Percentiles rank a stretch among this genome's conserved stretches.
These are phyloP conservation scores for Cecidostiba fungosa DNA, from an alignment of 2,888 invertebrate genomes.

Conservation along the genomic window DNA sequence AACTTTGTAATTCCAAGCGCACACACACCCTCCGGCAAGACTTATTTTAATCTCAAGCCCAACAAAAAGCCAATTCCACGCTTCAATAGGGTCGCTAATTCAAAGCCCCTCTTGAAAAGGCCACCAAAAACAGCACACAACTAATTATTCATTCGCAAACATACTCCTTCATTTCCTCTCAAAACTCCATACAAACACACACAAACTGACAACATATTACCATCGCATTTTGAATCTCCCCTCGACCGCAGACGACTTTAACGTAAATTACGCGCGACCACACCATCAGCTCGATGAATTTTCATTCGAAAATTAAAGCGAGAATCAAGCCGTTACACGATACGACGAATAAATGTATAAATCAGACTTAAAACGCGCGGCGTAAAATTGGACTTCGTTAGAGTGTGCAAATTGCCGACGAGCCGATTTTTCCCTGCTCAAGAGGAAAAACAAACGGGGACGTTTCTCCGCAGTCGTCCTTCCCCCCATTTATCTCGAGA, in stretches of 20 bases:
- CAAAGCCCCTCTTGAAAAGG: not conserved
- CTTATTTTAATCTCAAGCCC: not conserved
- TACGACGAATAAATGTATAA: not conserved
- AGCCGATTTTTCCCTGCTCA: not conserved
- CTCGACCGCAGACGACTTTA: not conserved
- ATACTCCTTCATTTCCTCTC: conserved; percentile 16
- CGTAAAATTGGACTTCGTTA: not conserved
- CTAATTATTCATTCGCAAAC: conserved; percentile 22
- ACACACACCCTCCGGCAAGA: not conserved
- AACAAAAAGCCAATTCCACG: conserved; percentile 15
- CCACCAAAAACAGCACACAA: not conserved
- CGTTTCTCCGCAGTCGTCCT: not conserved
- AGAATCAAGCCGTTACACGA: not conserved
- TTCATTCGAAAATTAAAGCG: not conserved
- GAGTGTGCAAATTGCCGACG: not conserved
- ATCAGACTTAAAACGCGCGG: not conserved
- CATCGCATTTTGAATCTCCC: not conserved
- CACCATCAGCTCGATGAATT: not conserved
- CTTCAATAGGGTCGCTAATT: not conserved
- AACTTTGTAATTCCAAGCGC: not conserved
- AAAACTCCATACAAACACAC: not conserved
- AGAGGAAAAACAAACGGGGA: not conserved
- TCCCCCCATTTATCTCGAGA: not conserved
- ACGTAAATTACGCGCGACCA: not conserved
- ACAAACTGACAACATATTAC: not conserved